These are phyloP conservation scores for Lycaon pictus DNA, from an alignment of 2,113 vertebrate genomes.

Conservation along the genomic window DNA sequence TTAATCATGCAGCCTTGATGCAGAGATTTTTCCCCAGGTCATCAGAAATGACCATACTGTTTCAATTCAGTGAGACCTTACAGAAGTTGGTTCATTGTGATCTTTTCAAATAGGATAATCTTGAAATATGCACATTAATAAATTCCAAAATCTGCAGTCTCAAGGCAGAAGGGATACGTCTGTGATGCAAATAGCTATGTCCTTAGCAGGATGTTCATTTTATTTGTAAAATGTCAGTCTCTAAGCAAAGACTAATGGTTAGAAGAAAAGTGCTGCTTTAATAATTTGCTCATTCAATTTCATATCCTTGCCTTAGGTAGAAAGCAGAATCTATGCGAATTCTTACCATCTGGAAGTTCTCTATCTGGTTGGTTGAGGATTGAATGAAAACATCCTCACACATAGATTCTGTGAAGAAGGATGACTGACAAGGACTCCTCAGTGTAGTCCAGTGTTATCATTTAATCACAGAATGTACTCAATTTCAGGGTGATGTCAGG, in stretches of 20 bases:
- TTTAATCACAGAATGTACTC: background rate
- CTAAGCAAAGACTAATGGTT: slow-evolving; percentile 48
- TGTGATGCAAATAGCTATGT: background rate
- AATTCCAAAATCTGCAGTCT: background rate
- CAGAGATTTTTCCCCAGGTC: slow-evolving; percentile 8
- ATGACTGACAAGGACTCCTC: background rate
- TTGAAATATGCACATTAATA: slow-evolving; percentile 39
- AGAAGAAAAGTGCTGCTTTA: background rate
- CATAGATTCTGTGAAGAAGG: background rate
- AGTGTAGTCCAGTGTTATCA: background rate
- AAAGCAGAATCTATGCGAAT: slow-evolving; percentile 19
- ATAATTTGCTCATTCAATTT: slow-evolving; percentile 53
- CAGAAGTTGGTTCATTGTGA: background rate
- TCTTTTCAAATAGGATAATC: background rate
- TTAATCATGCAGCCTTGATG: background rate
- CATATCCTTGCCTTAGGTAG: background rate
- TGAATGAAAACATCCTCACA: slow-evolving; percentile 17
- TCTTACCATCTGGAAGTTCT: slow-evolving; percentile 56
- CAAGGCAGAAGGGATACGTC: background rate
- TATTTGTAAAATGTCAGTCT: slow-evolving; percentile 58
- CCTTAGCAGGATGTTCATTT: background rate
- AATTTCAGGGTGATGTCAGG: background rate
- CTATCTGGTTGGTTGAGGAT: background rate
- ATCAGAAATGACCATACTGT: slow-evolving; percentile 14
- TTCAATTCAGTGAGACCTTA: background rate